Evolutionary conservation across 2,797 vertebrate genomes (phyloP), one percentile per base, ranked within the genome.

Genomic region (Dendrocincla fuliginosa): DNA sequence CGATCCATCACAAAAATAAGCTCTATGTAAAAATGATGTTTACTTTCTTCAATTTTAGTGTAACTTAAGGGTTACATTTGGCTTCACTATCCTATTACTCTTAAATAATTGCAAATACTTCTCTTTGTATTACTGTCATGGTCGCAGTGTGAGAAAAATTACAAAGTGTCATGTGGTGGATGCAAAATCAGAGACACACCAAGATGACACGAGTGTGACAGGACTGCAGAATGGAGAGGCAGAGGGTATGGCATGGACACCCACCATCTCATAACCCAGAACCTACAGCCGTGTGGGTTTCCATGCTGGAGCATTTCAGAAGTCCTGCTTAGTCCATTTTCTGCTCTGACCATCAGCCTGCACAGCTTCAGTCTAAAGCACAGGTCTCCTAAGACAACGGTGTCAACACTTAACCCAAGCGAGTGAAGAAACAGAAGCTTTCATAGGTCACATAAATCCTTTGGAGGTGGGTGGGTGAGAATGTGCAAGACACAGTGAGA

Each of bases 91-190:
- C 23, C 32, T 74, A 87, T 73, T 88, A 63, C 83, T 73, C 71
- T 68, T 65, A 95, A 94, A 87, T 87, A 28, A 13, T 87, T 96
- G 73, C 24, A 87, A 93, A 83, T 77, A 46, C 55, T 84, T 82
- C 37, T 42, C 23, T 59, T 60, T 95, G 55, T 68, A 56, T 68
- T 47, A 28, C 32, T 79, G 84, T 87, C 60, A 59, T 33, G 33
- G 59, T 32, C 90, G 61, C 56, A 42, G 46, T 77, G 49, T 69
- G 61, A 61, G 49, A 94, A 84, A 92, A 95, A 68, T 5, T 81
- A 50, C 52, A 52, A 87, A 87, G 59, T 47, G 65, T 44, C 32
- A 3, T 4, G 16, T 16, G 44, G n/a, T 53, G 47, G 90, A 61
- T 65, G 23, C 65, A 68, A 96, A 93, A 88, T 83, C 35, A 73